Evolutionary conservation across 2,113 vertebrate species (phyloP).

Genomic region (Lipophrys pholis): DNA sequence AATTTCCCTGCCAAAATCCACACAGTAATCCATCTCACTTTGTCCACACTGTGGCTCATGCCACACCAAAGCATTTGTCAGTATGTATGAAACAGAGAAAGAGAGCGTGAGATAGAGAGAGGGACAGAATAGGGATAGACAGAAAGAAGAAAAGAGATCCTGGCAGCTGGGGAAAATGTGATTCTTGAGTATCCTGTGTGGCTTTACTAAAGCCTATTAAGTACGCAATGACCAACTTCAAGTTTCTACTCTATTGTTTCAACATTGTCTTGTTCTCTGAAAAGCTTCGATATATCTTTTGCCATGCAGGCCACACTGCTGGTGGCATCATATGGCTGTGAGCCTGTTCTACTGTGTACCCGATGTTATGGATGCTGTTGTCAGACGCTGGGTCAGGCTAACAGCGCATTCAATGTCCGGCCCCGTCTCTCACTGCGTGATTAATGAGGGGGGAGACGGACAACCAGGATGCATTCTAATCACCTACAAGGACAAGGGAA

Average conservation of each 20-base stretch:
- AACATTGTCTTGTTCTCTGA: constrained; percentile 28
- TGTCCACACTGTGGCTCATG: constrained; percentile 69
- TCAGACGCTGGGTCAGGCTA: constrained; percentile 54
- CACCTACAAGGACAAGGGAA: constrained; percentile 66
- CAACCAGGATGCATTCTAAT: constrained; percentile 68
- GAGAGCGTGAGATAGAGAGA: constrained; percentile 6
- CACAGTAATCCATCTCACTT: constrained; percentile 76
- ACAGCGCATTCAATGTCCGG: constrained; percentile 62
- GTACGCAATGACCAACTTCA: constrained; percentile 47
- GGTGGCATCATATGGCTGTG: constrained; percentile 19
- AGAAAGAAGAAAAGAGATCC: constrained; percentile 35
- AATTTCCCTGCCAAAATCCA: constrained; percentile 68
- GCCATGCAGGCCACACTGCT: background rate
- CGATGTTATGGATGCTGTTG: constrained; percentile 54
- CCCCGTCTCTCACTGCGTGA: constrained; percentile 63
- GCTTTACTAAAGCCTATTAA: constrained; percentile 63
- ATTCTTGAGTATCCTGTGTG: constrained; percentile 46
- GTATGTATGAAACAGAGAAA: constrained; percentile 37
- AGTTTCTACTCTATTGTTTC: constrained; percentile 43
- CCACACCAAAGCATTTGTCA: constrained; percentile 56
- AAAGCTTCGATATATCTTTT: constrained; percentile 23
- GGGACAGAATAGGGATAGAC: background rate
- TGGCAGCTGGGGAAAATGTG: constrained; percentile 52
- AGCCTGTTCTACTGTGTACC: constrained; percentile 22
- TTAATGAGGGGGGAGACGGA: constrained; percentile 73